Conservation (phyloP, 2,797 vertebrate species). For the Channallabes apus region DNA sequence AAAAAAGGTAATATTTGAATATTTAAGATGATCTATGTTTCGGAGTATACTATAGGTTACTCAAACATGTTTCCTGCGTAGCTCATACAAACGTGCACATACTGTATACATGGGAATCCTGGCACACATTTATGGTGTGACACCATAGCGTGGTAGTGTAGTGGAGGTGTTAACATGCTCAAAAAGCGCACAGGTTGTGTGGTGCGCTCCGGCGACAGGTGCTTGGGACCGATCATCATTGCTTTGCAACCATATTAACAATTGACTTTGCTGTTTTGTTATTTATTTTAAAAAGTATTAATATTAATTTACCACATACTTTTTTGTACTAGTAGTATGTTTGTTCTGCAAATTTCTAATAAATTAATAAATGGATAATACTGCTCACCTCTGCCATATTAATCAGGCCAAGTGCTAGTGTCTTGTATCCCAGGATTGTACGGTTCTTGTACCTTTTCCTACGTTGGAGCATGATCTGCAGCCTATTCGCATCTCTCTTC, state of each 20-base stretch:
- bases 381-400: conserved; percentile 88
- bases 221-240: too few relatives aligned
- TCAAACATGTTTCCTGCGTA: not conserved
- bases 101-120: too few relatives aligned
- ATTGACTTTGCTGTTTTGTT: not conserved
- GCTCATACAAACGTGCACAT: too few relatives aligned
- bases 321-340: not conserved
- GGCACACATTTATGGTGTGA: too few relatives aligned
- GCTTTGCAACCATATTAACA: too few relatives aligned
- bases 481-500: conserved; percentile 88
- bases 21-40: not conserved
- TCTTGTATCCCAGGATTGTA: conserved; percentile 90
- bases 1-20: not conserved
- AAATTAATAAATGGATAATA: not conserved
- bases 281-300: not conserved
- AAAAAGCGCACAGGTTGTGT: too few relatives aligned
- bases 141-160: too few relatives aligned
- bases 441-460: conserved; percentile 90
- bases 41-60: not conserved
- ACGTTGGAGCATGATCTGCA: conserved; percentile 90
- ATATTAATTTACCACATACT: too few relatives aligned
- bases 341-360: not conserved
- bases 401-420: conserved; percentile 85
- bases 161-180: too few relatives aligned
- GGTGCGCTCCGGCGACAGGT: too few relatives aligned